phyloP scores from a whole-genome alignment of 64 coral and sea anemone species.

The Porites lutea region DNA sequence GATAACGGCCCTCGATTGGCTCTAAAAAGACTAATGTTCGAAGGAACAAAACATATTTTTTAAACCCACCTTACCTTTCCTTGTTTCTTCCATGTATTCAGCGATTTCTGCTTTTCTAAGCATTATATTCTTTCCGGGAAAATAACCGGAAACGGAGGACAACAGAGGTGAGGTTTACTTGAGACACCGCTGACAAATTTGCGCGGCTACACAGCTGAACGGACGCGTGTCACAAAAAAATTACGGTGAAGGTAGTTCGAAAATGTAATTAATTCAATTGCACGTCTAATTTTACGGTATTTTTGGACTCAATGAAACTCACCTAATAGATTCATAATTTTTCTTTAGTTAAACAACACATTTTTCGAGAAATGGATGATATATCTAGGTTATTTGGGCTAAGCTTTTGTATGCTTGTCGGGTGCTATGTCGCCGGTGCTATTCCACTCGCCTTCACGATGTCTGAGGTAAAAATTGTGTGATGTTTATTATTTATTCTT shows the following conservation, averaged over 20 bases:
- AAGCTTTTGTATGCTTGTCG: constrained; percentile 86
- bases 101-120: no score
- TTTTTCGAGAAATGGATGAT: constrained; percentile 70
- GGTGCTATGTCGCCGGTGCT: constrained; percentile 86
- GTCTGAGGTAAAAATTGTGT: constrained; percentile 79
- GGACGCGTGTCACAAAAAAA: constrained; percentile 11
- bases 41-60: no score
- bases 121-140: no score
- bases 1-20: no score
- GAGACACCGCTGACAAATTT: background rate
- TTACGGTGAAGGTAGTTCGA: background rate
- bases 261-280: background rate
- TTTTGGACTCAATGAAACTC: background rate
- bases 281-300: background rate
- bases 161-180: no score
- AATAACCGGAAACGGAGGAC: no score
- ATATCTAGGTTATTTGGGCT: constrained; percentile 77
- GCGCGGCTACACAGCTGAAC: constrained; percentile 17
- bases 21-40: no score
- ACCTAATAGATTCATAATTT: no score
- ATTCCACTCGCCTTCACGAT: constrained; percentile 90
- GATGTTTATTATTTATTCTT: no score
- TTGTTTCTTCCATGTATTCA: no score
- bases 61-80: no score
- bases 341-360: background rate